Conservation (phyloP, 2,888 invertebrate genomes). For the Gnatocerus cornutus region DNA sequence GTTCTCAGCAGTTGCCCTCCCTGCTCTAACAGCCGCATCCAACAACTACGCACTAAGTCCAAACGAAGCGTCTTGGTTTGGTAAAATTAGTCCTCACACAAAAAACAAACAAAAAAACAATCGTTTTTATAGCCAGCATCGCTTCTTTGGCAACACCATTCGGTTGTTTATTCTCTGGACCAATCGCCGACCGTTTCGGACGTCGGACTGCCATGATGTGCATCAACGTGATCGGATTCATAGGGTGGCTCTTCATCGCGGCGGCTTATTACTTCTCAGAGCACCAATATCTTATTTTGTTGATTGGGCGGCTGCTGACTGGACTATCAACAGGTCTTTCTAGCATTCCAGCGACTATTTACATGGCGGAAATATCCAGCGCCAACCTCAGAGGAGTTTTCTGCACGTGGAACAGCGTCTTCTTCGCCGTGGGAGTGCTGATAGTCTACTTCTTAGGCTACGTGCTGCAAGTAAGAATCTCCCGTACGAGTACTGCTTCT, state of each 20-base stretch:
- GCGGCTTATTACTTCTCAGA: slow-evolving; percentile 64
- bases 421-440: slow-evolving; percentile 73
- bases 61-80: slow-evolving; percentile 75
- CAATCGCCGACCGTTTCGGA: slow-evolving; percentile 73
- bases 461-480: slow-evolving; percentile 68
- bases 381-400: slow-evolving; percentile 72
- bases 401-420: slow-evolving; percentile 74
- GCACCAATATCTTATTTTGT: slow-evolving; percentile 65
- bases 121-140: slow-evolving; percentile 70
- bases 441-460: slow-evolving; percentile 73
- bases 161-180: slow-evolving; percentile 73
- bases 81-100: slow-evolving; percentile 65
- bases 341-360: slow-evolving; percentile 74
- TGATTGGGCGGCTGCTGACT: slow-evolving; percentile 71
- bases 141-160: slow-evolving; percentile 74
- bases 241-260: slow-evolving; percentile 74
- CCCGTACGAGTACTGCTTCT: background rate
- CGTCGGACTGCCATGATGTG: slow-evolving; percentile 71
- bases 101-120: background rate
- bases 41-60: slow-evolving; percentile 66
- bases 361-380: slow-evolving; percentile 73
- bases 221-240: slow-evolving; percentile 71
- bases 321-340: slow-evolving; percentile 73
- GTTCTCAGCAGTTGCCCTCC: slow-evolving; percentile 74
- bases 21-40: slow-evolving; percentile 65